phyloP scores from a whole-genome alignment of 2,113 vertebrate genomes.

The Athene noctua region DNA sequence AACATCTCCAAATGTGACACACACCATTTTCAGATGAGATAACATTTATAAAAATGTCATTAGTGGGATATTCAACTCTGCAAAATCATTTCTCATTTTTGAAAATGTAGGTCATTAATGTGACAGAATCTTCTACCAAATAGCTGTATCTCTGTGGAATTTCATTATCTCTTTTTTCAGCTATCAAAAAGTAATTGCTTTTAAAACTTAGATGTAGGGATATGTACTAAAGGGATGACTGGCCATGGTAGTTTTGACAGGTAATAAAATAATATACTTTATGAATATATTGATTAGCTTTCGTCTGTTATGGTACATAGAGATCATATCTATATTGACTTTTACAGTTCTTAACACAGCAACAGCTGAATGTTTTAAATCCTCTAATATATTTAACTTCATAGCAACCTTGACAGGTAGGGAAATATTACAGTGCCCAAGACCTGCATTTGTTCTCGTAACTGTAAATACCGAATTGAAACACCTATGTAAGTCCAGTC shows the following conservation, averaged over 20 bases:
- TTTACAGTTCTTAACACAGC: neutral
- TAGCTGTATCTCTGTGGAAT: neutral
- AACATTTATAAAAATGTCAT: neutral
- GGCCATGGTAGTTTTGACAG: neutral
- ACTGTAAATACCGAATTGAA: neutral
- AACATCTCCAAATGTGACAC: neutral
- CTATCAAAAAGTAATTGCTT: neutral
- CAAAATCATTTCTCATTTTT: neutral
- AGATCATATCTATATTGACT: neutral
- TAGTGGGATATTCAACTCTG: neutral
- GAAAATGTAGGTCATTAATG: neutral
- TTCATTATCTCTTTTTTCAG: neutral
- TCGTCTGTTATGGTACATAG: neutral
- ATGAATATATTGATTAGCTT: neutral
- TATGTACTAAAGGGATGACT: neutral
- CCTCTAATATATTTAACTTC: neutral
- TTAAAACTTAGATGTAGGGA: neutral
- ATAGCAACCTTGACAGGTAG: neutral
- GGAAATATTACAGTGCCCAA: neutral
- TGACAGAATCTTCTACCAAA: neutral
- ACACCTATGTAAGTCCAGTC: neutral
- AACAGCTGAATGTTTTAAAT: neutral
- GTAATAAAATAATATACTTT: neutral
- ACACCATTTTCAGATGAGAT: neutral
- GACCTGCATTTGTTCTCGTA: neutral